Evolutionary conservation across 1,140 invertebrate species (phyloP), one percentile per base, ranked within the genome.

Genomic region (Bombyx mandarina): DNA sequence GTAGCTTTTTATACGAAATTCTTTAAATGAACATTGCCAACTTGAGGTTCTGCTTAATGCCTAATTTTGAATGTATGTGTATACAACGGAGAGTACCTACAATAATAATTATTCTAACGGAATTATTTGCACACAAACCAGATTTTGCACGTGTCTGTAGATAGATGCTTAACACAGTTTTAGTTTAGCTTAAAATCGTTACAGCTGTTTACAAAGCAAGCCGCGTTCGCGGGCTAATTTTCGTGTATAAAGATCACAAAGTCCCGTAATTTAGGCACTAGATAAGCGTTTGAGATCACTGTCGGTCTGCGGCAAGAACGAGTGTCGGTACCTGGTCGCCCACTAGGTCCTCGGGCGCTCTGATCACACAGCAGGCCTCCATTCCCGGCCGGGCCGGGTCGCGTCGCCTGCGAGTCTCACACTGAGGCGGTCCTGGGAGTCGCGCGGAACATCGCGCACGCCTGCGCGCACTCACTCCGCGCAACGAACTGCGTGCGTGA

Each of bases 321-420:
- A 56, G 63, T 26, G 53, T 54, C 53, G 63, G 74, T 84, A 84
- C 81, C 81, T 84, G 79, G 79, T 84, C 81, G 71, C 81, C 81
- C 76, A 73, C 78, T 61, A 78, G 77, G 75, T 85, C 77, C 77
- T 84, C 78, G 73, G 71, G 75, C 75, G 71, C 67, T 74, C 70
- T 73, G 73, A 75, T 70, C 66, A 77, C 75, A 69, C 77, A 77
- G 73, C 76, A 79, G 75, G 77, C 67, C 81, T 82, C 79, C 79
- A 82, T 82, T 62, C 79, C 77, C 79, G 77, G 79, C 77, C 63
- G 57, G 69, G 71, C 73, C 75, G 78, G 73, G 69, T 55, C 52
- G 52, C 45, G 54, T 55, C 18, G 54, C 54, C 46, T 51, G 65
- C 48, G 53, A 56, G 58, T 42, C 53, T 58, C 47, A 65, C 54